Percentiles rank a stretch among this genome's conserved stretches.
These are phyloP conservation scores for Poecilia latipinna DNA, from an alignment of 2,113 vertebrate species.

Conservation along the genomic window DNA sequence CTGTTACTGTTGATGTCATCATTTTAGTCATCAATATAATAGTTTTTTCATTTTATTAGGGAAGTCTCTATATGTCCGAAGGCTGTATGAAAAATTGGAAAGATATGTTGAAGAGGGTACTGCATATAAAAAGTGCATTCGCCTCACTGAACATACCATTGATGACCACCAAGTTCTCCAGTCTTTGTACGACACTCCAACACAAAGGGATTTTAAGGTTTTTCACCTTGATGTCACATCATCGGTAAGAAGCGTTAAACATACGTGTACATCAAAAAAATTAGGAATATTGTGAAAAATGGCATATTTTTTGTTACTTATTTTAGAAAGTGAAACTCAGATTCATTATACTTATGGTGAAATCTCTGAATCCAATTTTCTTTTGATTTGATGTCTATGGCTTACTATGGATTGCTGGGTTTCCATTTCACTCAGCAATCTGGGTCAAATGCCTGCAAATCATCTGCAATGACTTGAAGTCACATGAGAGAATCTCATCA, in stretches of 20 bases:
- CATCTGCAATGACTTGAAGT: too few relatives aligned
- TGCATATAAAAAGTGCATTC: constrained; percentile 81
- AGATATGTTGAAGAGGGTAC: constrained; percentile 23
- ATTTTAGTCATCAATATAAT: background rate
- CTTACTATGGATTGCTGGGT: background rate
- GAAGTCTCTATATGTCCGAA: constrained; percentile 91
- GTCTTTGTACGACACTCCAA: constrained; percentile 74
- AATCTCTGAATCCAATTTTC: background rate
- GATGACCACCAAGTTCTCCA: constrained; percentile 87
- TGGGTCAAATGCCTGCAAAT: too few relatives aligned
- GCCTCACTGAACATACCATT: constrained; percentile 84
- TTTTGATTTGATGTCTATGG: background rate
- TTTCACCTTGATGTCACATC: constrained; percentile 94
- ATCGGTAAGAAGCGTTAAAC: constrained; percentile 78
- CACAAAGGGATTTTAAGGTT: constrained; percentile 76
- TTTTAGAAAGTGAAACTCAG: background rate
- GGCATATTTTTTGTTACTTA: background rate
- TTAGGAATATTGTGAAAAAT: background rate
- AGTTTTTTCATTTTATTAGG: constrained; percentile 73
- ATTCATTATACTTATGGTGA: background rate
- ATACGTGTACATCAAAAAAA: background rate
- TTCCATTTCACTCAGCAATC: too few relatives aligned
- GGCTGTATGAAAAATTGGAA: constrained; percentile 83
- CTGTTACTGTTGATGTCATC: constrained; percentile 41
- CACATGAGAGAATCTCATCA: too few relatives aligned